Evolutionary conservation across 2,888 invertebrate genomes (phyloP).

Genomic region (Torymus auratus): DNA sequence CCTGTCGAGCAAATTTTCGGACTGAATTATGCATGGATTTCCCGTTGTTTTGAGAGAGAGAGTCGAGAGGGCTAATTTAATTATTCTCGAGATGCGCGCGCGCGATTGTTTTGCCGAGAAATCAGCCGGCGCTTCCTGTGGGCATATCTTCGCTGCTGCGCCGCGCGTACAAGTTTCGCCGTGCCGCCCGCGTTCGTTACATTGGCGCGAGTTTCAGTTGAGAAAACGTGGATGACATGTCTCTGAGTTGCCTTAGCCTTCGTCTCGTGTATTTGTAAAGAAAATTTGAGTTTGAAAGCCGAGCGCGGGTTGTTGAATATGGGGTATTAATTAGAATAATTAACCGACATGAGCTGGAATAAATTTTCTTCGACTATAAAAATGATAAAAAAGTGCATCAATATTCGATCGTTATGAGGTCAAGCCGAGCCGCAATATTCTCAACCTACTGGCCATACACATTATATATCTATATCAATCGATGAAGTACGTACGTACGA

Average conservation of each 20-base stretch:
- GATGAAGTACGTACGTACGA: no score
- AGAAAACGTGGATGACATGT: not conserved
- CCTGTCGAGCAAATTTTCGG: slow-evolving; percentile 37
- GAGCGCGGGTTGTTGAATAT: no score
- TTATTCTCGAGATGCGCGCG: slow-evolving; percentile 16
- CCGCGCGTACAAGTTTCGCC: not conserved
- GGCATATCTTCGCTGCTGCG: not conserved
- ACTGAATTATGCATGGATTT: slow-evolving; percentile 38
- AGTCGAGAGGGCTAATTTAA: slow-evolving; percentile 22
- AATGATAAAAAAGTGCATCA: no score
- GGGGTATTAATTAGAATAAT: no score
- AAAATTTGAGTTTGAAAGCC: no score
- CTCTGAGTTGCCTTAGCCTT: not conserved
- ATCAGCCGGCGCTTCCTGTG: not conserved
- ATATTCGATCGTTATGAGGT: no score
- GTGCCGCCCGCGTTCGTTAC: not conserved
- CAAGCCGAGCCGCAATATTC: no score
- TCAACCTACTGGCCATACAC: no score
- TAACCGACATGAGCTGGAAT: no score
- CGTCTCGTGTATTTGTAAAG: no score
- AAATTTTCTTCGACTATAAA: no score
- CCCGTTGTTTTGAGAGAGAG: slow-evolving; percentile 8
- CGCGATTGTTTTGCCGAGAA: slow-evolving; percentile 5
- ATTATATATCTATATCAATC: no score
- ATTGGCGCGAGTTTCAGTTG: not conserved